A percentile compares a stretch with the other conserved stretches of the same genome.
Evolutionary conservation across 2,797 vertebrate species (phyloP).

Genomic region (Streptopelia turtur): DNA sequence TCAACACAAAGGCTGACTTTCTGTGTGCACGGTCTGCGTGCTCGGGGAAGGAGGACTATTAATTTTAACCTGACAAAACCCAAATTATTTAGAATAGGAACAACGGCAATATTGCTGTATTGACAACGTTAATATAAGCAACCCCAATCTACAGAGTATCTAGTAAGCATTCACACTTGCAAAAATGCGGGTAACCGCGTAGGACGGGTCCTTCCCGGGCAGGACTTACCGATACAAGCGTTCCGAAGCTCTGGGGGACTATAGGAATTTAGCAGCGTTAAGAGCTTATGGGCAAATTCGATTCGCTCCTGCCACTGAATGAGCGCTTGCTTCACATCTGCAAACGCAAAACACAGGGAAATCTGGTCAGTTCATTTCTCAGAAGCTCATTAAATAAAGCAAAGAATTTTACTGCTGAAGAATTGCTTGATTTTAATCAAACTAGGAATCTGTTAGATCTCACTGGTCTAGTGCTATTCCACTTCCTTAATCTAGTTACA

Average conservation of each 20-base stretch:
- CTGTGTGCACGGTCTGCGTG: not conserved
- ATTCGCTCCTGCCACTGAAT: conserved; percentile 99
- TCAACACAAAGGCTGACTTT: not conserved
- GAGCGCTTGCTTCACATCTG: conserved; percentile 98
- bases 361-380: not conserved
- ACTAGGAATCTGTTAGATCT: not conserved
- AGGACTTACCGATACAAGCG: conserved; percentile 90
- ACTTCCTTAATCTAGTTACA: not conserved
- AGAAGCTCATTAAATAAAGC: not conserved
- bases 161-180: not conserved
- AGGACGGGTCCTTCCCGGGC: not conserved
- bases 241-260: conserved; percentile 95
- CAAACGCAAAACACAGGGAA: conserved; percentile 56
- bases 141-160: not conserved
- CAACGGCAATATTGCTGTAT: fast-evolving
- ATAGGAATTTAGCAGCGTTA: conserved; percentile 97
- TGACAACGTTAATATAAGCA: not conserved
- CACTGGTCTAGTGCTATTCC: not conserved
- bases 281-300: conserved; percentile 97
- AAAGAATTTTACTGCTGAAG: not conserved
- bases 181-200: not conserved
- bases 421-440: not conserved
- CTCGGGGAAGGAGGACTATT: not conserved
- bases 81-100: not conserved
- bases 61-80: not conserved